Evolutionary conservation across 1,140 invertebrate genomes (phyloP), one percentile per base, ranked within the genome.

Genomic region (Chelonus insularis): DNA sequence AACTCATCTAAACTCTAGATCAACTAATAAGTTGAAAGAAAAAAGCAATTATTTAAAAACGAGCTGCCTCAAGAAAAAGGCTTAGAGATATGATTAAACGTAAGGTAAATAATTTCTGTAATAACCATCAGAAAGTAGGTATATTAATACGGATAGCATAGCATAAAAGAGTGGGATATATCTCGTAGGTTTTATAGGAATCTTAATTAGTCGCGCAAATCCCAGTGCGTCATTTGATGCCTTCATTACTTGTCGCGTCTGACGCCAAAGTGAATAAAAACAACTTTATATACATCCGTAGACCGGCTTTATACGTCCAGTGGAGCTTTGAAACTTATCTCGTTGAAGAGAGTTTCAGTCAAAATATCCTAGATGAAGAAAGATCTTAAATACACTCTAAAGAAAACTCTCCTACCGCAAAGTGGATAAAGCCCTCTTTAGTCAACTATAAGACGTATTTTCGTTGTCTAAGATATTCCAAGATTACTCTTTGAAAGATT

Each of bases 81-180:
- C n/a, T n/a, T n/a, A n/a, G n/a, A n/a, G n/a, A n/a, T n/a, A n/a
- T n/a, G n/a, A n/a, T n/a, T n/a, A n/a, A n/a, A n/a, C n/a, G n/a
- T n/a, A n/a, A n/a, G n/a, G n/a, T n/a, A n/a, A n/a, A n/a, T n/a
- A n/a, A n/a, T 61, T 62, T 60, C 51, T 41, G 57, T 48, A 11
- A 52, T 48, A 18, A 48, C 29, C 34, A 45, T 48, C 34, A 56
- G 43, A 71, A 74, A 74, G 69, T 75, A 73, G 47, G 67, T 72
- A 71, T 75, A 75, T 75, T 73, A 73, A 75, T 75, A 72, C 68
- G 60, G 71, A 75, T 71, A 68, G 73, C 67, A 60, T 50, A 60
- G 67, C 64, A 64, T 70, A 71, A 72, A 75, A 62, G 4, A 37
- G 4, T 0, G n/a, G 23, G 23, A 23, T 47, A 12, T 18, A 47